These are phyloP conservation scores for Phyllotreta cruciferae DNA, from an alignment of 2,888 invertebrate genomes.

Conservation along the genomic window DNA sequence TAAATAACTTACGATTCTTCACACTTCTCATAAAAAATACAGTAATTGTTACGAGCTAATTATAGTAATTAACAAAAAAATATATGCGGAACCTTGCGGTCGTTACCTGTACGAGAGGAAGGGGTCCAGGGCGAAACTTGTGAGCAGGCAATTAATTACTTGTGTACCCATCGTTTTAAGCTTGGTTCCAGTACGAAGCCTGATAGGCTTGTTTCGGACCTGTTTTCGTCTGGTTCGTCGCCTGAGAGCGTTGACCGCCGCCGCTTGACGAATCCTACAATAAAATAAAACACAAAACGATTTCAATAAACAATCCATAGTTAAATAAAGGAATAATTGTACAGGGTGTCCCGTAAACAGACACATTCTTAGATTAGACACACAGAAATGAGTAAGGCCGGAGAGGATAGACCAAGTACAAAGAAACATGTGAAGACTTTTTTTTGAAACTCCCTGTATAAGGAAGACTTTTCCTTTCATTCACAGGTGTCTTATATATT, in stretches of 20 bases:
- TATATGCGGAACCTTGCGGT: conserved; percentile 29
- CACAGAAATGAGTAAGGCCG: not conserved
- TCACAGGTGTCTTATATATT: too few relatives aligned
- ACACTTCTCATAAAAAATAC: conserved; percentile 44
- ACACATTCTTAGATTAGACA: too few relatives aligned
- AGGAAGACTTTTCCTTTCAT: too few relatives aligned
- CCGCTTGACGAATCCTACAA: conserved; percentile 66
- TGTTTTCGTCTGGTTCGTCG: conserved; percentile 64
- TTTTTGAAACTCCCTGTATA: too few relatives aligned
- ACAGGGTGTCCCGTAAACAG: too few relatives aligned
- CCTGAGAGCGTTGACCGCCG: conserved; percentile 61
- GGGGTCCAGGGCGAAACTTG: conserved; percentile 45
- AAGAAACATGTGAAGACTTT: too few relatives aligned
- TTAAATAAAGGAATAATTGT: too few relatives aligned
- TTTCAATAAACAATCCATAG: too few relatives aligned
- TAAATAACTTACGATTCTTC: conserved; percentile 49
- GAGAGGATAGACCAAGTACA: not conserved
- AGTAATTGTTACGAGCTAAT: conserved; percentile 43
- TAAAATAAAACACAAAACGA: conserved; percentile 40
- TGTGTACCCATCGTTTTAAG: conserved; percentile 56
- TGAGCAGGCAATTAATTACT: conserved; percentile 43
- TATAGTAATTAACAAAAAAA: conserved; percentile 42
- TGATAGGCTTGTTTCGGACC: conserved; percentile 69
- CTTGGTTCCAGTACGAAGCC: conserved; percentile 71
- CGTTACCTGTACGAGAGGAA: conserved; percentile 32